phyloP scores from a whole-genome alignment of 2,888 invertebrate genomes.

The Aphidius colemani region DNA sequence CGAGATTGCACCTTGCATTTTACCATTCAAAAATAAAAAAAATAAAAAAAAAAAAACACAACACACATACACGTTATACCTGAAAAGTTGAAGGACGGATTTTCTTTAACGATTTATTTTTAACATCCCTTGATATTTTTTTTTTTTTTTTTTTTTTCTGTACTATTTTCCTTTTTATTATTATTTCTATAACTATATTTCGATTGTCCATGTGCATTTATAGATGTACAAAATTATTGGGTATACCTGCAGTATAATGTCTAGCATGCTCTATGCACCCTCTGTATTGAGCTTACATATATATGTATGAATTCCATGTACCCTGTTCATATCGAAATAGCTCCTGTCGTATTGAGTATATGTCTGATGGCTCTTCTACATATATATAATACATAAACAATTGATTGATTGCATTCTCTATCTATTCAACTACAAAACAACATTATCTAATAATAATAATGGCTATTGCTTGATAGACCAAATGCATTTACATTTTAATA shows the following conservation, averaged over 20 bases:
- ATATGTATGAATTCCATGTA: too few relatives aligned
- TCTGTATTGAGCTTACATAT: too few relatives aligned
- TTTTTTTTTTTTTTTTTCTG: background rate
- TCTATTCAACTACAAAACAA: background rate
- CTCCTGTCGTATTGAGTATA: background rate
- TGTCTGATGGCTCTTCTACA: background rate
- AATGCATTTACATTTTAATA: too few relatives aligned
- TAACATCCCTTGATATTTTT: background rate
- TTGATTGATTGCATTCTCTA: background rate
- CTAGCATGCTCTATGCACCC: background rate
- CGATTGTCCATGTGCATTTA: background rate
- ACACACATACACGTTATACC: background rate
- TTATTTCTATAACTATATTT: too few relatives aligned
- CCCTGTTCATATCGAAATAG: background rate
- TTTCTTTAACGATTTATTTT: conserved; percentile 19
- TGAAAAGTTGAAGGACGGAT: conserved; percentile 19
- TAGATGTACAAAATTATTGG: background rate
- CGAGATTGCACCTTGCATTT: conserved; percentile 22
- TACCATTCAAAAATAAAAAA: background rate
- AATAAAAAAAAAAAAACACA: background rate
- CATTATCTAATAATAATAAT: too few relatives aligned
- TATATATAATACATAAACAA: too few relatives aligned
- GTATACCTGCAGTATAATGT: conserved; percentile 12
- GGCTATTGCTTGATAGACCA: too few relatives aligned
- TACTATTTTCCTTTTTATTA: background rate